A percentile compares a stretch with the other conserved stretches of the same genome.
Conservation (phyloP, 2,113 vertebrate genomes). For the Tetrax tetrax region DNA sequence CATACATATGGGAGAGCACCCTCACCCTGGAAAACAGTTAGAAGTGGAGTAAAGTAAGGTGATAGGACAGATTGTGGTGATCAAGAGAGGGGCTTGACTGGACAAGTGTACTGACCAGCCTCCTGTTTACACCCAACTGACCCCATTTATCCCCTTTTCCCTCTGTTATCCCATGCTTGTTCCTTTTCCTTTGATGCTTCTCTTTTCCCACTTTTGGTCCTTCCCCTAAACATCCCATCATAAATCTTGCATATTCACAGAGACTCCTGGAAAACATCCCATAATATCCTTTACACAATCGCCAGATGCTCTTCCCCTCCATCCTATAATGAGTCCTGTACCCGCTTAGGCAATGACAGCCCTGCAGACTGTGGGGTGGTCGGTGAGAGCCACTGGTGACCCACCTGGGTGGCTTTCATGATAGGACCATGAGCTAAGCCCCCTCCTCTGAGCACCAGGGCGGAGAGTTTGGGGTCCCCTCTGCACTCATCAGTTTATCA, state of each 20-base stretch:
- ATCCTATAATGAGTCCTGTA: neutral
- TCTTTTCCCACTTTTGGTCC: neutral
- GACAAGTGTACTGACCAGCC: neutral
- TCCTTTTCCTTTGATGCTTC: neutral
- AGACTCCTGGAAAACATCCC: neutral
- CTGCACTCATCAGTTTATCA: neutral
- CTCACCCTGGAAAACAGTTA: neutral
- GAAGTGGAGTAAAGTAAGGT: neutral
- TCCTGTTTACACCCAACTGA: neutral
- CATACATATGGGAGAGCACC: neutral
- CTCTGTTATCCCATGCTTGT: neutral
- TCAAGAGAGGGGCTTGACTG: neutral
- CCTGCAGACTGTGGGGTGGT: neutral
- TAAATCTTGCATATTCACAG: neutral
- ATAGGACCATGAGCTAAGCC: fast-evolving
- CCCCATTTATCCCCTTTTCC: neutral
- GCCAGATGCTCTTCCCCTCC: neutral
- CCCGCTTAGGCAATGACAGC: neutral
- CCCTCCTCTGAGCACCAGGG: neutral
- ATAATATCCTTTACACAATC: neutral
- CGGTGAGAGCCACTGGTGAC: neutral
- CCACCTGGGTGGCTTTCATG: neutral
- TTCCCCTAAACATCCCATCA: neutral
- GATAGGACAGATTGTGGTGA: neutral
- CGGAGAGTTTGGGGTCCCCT: fast-evolving